A percentile compares a stretch with the other conserved stretches of the same genome.
Conservation (phyloP, 2,888 invertebrate genomes). For the Aquatica leii region DNA sequence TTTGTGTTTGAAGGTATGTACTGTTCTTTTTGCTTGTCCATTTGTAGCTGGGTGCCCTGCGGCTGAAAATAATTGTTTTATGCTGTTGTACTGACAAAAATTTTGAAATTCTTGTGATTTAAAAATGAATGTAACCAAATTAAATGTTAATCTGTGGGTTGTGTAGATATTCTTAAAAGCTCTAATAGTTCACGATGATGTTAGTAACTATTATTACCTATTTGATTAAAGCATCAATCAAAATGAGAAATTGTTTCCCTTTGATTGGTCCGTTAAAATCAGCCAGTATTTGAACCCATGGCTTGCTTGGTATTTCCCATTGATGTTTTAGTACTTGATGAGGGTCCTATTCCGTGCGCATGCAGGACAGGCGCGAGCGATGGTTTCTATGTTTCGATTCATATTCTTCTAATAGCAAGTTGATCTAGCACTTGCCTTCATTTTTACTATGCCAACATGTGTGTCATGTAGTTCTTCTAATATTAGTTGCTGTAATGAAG, state of each 20-base stretch:
- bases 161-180: not conserved
- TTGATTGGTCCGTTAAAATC: slow-evolving; percentile 34
- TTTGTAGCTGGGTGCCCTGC: slow-evolving; percentile 43
- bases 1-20: slow-evolving; percentile 24
- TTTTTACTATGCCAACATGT: slow-evolving; percentile 30
- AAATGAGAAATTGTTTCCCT: slow-evolving; percentile 36
- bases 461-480: slow-evolving; percentile 42
- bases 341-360: not conserved
- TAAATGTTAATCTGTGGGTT: not conserved
- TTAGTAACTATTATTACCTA: slow-evolving; percentile 34
- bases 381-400: slow-evolving; percentile 3
- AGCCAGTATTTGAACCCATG: not conserved
- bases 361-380: not conserved
- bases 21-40: slow-evolving; percentile 45
- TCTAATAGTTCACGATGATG: not conserved
- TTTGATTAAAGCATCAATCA: slow-evolving; percentile 42
- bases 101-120: slow-evolving; percentile 40
- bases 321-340: not conserved
- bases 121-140: slow-evolving; percentile 42
- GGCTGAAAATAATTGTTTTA: slow-evolving; percentile 34
- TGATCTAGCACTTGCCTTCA: slow-evolving; percentile 16
- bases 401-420: slow-evolving; percentile 25
- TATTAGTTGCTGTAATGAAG: slow-evolving; percentile 28
- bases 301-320: not conserved
- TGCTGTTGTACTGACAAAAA: slow-evolving; percentile 39